phyloP scores from a whole-genome alignment of 1,140 invertebrate genomes.

The Aphaenogaster ashmeadi region DNA sequence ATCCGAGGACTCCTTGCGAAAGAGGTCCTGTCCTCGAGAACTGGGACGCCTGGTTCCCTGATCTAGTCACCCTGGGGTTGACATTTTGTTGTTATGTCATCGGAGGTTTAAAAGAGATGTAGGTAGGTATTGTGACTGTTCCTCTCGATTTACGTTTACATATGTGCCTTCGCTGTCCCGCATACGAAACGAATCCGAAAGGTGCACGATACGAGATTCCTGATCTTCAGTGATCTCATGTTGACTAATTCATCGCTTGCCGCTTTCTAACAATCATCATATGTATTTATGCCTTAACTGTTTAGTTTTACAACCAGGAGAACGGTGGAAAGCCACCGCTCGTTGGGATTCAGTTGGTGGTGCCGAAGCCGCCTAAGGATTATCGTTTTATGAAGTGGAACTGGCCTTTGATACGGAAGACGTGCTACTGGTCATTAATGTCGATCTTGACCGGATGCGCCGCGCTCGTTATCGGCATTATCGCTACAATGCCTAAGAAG shows the following conservation, averaged over 20 bases:
- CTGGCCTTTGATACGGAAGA: slow-evolving; percentile 92
- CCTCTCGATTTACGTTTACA: slow-evolving; percentile 4
- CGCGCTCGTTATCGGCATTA: slow-evolving; percentile 91
- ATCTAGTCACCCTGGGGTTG: slow-evolving; percentile 25
- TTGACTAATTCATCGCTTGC: slow-evolving; percentile 72
- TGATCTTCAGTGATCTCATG: slow-evolving; percentile 8
- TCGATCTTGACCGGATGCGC: slow-evolving; percentile 91
- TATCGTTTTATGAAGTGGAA: slow-evolving; percentile 93
- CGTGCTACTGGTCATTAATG: slow-evolving; percentile 91
- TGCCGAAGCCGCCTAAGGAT: slow-evolving; percentile 88
- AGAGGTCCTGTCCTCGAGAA: neutral
- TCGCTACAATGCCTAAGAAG: slow-evolving; percentile 90
- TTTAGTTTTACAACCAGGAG: slow-evolving; percentile 88
- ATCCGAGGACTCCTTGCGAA: neutral
- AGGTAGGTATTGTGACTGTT: slow-evolving; percentile 24
- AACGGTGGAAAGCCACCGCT: slow-evolving; percentile 87
- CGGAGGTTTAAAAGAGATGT: neutral
- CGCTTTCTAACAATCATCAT: slow-evolving; percentile 73
- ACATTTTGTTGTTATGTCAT: neutral
- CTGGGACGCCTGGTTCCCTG: neutral
- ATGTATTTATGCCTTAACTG: slow-evolving; percentile 71
- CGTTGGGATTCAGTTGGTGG: slow-evolving; percentile 87
- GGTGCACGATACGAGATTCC: neutral
- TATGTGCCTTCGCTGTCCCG: neutral
- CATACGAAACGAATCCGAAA: slow-evolving; percentile 5